phyloP scores from a whole-genome alignment of 2,113 vertebrate genomes.

The Eulacestoma nigropectus region DNA sequence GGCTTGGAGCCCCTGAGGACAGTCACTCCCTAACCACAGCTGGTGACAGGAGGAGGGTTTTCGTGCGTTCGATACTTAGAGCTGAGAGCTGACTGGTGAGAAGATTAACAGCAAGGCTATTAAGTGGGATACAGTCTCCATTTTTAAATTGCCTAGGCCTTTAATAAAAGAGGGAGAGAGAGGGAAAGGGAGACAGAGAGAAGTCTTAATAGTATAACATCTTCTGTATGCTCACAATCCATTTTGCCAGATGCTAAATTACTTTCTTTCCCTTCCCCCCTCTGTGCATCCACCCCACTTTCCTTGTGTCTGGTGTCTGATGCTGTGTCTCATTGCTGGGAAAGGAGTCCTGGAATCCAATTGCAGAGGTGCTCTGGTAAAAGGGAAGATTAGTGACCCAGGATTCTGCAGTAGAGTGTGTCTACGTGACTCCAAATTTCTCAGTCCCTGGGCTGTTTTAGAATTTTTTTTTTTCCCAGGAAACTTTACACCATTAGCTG shows the following conservation, averaged over 20 bases:
- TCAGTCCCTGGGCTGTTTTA: neutral
- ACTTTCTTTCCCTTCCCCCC: conserved; percentile 2
- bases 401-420: neutral
- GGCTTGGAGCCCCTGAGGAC: conserved; percentile 69
- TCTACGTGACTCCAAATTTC: neutral
- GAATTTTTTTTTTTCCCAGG: neutral
- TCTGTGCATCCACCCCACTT: neutral
- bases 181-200: neutral
- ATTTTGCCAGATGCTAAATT: conserved; percentile 39
- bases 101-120: conserved; percentile 73
- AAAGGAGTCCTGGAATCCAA: conserved; percentile 23
- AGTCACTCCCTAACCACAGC: conserved; percentile 72
- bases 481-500: conserved; percentile 36
- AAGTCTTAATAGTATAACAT: neutral
- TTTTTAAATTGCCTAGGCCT: conserved; percentile 67
- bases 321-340: neutral
- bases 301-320: neutral
- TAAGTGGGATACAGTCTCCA: conserved; percentile 65
- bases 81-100: conserved; percentile 69
- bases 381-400: neutral
- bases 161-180: conserved; percentile 57
- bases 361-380: neutral
- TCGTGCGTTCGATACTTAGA: conserved; percentile 44
- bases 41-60: conserved; percentile 69
- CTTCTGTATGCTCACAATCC: conserved; percentile 24